phyloP scores from a whole-genome alignment of 1,140 invertebrate species.

The Dendroctonus ponderosae region DNA sequence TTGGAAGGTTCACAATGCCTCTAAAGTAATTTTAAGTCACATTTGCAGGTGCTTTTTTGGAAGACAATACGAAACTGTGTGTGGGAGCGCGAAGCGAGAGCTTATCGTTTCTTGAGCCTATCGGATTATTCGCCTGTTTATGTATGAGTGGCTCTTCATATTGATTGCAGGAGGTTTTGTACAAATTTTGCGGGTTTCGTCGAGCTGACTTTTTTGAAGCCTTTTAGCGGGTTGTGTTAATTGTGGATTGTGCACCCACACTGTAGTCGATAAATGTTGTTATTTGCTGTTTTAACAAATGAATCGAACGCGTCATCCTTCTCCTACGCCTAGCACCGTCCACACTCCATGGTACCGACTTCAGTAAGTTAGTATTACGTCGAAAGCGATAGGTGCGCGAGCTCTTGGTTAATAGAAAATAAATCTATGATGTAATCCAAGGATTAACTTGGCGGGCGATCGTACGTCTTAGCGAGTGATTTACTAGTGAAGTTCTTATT shows the following conservation, averaged over 20 bases:
- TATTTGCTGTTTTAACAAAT: conserved; percentile 29
- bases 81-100: no score
- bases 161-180: no score
- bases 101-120: no score
- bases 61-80: no score
- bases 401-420: conserved; percentile 29
- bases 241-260: conserved; percentile 25
- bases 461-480: conserved; percentile 4
- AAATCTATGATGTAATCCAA: conserved; percentile 33
- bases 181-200: no score
- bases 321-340: conserved; percentile 31
- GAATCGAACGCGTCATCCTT: conserved; percentile 32
- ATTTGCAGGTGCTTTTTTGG: no score
- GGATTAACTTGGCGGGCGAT: conserved; percentile 19
- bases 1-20: no score
- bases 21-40: no score
- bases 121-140: no score
- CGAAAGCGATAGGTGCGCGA: conserved; percentile 22
- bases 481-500: neutral
- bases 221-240: neutral
- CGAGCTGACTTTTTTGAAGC: no score
- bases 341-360: conserved; percentile 33
- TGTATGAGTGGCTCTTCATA: no score
- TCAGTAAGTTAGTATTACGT: conserved; percentile 19
- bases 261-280: conserved; percentile 20